These are phyloP conservation scores for Sporophila hypoxantha DNA, from an alignment of 2,113 vertebrate species.

Conservation along the genomic window DNA sequence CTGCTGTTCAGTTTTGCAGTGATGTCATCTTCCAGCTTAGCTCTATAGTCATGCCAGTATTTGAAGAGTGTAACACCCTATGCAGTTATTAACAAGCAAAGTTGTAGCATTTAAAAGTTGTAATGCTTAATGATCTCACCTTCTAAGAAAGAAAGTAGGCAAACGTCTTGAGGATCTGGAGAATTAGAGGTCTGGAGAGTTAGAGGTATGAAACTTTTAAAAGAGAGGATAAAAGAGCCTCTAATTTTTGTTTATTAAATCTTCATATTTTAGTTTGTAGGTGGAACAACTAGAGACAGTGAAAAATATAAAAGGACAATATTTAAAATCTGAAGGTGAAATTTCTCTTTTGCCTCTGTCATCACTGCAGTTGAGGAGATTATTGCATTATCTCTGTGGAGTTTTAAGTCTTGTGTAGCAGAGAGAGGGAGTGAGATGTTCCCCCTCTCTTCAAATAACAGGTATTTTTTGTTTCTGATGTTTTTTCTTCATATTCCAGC, in stretches of 20 bases:
- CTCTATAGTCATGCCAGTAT: neutral
- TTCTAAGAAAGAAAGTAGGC: neutral
- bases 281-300: neutral
- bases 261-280: neutral
- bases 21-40: neutral
- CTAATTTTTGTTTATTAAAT: neutral
- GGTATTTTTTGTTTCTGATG: neutral
- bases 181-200: neutral
- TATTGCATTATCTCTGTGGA: neutral
- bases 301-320: neutral
- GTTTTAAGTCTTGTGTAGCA: neutral
- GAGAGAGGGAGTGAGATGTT: neutral
- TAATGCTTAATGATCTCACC: neutral
- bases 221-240: neutral
- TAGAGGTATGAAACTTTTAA: neutral
- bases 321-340: neutral
- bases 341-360: neutral
- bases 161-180: neutral
- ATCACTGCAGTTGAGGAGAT: neutral
- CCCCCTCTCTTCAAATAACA: neutral
- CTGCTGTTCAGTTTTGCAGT: neutral
- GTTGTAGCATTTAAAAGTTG: neutral
- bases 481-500: neutral
- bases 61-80: neutral
- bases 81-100: neutral